Conservation (phyloP, 2,888 invertebrate genomes). For the Mylabris sibirica region DNA sequence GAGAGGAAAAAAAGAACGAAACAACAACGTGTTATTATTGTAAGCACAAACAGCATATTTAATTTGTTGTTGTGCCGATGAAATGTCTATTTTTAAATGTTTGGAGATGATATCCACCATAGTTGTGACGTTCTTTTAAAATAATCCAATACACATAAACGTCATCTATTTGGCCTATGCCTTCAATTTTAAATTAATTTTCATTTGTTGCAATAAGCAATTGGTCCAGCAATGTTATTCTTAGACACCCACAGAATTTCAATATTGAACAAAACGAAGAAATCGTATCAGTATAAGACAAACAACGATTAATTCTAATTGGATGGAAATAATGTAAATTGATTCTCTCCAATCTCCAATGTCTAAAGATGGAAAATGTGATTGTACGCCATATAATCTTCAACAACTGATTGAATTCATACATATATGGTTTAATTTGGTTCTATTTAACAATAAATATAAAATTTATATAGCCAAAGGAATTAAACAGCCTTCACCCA, state of each 20-base stretch:
- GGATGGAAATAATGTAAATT: neutral
- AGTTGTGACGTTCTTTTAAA: neutral
- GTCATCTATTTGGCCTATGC: conserved; percentile 2
- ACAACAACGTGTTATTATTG: neutral
- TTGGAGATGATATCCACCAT: neutral
- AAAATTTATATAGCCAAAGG: neutral
- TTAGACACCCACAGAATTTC: neutral
- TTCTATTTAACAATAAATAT: neutral
- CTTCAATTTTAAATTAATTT: neutral
- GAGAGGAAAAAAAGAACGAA: neutral
- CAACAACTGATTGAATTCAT: neutral
- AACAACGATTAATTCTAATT: neutral
- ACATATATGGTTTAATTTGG: neutral
- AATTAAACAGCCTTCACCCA: conserved; percentile 2
- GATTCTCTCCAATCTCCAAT: neutral
- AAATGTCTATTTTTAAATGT: conserved; percentile 8
- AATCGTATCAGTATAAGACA: no score
- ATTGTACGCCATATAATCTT: neutral
- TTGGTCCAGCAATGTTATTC: neutral
- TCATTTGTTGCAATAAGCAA: conserved; percentile 6
- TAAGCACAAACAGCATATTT: conserved; percentile 1
- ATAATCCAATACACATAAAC: neutral
- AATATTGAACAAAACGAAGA: neutral
- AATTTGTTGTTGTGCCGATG: conserved; percentile 12
- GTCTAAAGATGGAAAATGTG: neutral